These are phyloP conservation scores for Harpegnathos saltator DNA, from an alignment of 1,140 invertebrate genomes.

Conservation along the genomic window DNA sequence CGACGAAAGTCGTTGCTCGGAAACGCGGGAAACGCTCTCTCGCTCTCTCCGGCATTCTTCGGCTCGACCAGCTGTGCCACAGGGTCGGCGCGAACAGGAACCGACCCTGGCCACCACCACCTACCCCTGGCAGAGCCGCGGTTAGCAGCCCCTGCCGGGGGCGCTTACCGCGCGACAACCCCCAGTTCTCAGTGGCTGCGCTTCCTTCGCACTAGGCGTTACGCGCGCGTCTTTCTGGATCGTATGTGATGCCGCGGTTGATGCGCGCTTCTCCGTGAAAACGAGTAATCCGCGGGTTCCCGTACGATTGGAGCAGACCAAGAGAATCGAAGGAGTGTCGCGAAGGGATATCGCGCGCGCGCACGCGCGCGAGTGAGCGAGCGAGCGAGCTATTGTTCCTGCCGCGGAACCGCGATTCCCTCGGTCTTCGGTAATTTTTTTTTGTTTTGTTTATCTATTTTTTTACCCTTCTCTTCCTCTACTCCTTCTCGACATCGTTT, in stretches of 20 bases:
- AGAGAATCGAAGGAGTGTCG: not conserved
- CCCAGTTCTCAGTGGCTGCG: conserved; percentile 75
- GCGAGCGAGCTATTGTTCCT: not conserved
- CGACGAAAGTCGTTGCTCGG: no score
- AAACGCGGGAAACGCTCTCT: no score
- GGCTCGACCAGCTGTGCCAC: not conserved
- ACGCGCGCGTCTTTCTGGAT: conserved; percentile 39
- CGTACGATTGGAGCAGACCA: not conserved
- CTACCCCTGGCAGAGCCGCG: conserved; percentile 48
- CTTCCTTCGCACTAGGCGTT: conserved; percentile 73
- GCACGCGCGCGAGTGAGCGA: no score
- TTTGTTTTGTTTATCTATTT: no score
- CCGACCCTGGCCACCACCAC: conserved; percentile 36
- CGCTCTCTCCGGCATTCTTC: no score
- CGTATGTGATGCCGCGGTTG: conserved; percentile 22
- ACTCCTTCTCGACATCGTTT: not conserved
- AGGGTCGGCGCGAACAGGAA: conserved; percentile 6
- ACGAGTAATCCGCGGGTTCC: conserved; percentile 5
- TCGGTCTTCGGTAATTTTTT: conserved; percentile 1
- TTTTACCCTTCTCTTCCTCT: no score
- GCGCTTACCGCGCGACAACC: conserved; percentile 69
- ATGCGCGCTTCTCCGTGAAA: conserved; percentile 5
- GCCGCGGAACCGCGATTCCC: not conserved
- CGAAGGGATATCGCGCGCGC: conserved; percentile 9
- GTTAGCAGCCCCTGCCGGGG: conserved; percentile 60